Conservation (phyloP, 2,888 invertebrate genomes). For the Dyspetes luteomarginatus region DNA sequence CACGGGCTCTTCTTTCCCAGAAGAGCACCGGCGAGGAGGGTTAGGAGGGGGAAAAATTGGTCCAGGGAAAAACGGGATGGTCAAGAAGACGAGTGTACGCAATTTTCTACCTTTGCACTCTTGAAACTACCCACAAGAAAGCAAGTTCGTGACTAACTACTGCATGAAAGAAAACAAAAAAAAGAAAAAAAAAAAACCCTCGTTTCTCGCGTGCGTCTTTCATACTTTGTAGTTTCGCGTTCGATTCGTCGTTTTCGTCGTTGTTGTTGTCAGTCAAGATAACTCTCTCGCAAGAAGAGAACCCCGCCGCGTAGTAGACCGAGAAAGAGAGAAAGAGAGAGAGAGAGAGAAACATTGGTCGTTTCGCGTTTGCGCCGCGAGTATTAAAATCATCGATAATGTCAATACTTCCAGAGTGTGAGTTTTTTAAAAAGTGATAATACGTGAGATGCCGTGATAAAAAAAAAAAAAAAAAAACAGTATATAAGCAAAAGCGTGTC, state of each 20-base stretch:
- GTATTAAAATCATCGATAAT: conserved; percentile 76
- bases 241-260: conserved; percentile 44
- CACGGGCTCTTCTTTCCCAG: not conserved
- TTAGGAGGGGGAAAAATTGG: not conserved
- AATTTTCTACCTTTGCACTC: not conserved
- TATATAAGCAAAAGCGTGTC: conserved; percentile 3
- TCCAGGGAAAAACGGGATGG: not conserved
- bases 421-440: conserved; percentile 57
- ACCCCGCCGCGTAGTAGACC: conserved; percentile 45
- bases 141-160: not conserved
- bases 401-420: conserved; percentile 73
- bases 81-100: not conserved
- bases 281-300: conserved; percentile 26
- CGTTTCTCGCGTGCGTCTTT: not conserved
- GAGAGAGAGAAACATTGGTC: conserved; percentile 6
- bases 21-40: no score
- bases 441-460: conserved; percentile 58
- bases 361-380: conserved; percentile 76
- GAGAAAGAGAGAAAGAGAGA: not conserved
- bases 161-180: no score
- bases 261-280: conserved; percentile 53
- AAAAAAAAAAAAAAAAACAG: conserved; percentile 22
- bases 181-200: no score
- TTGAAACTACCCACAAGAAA: not conserved
- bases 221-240: conserved; percentile 38